A percentile compares a stretch with the other conserved stretches of the same genome.
Evolutionary conservation across 2,888 invertebrate genomes (phyloP).

Genomic region (Fragum fragum): DNA sequence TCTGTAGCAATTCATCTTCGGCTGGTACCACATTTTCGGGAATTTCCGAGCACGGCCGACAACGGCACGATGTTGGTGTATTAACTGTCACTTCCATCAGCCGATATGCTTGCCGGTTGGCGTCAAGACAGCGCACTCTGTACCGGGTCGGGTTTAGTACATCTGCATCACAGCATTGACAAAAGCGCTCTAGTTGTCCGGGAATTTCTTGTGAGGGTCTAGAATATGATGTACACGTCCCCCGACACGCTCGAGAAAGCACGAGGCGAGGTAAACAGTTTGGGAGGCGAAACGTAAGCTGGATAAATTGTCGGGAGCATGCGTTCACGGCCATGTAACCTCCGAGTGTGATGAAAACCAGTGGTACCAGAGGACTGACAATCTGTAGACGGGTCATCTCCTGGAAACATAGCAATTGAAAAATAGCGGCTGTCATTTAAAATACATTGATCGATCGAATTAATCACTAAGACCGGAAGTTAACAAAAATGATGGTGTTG

Average conservation of each 20-base stretch:
- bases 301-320: slow-evolving; percentile 16
- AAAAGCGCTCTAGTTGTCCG: slow-evolving; percentile 52
- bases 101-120: background rate
- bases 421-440: no score
- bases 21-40: slow-evolving; percentile 44
- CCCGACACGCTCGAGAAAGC: slow-evolving; percentile 43
- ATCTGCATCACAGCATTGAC: slow-evolving; percentile 60
- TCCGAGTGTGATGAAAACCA: background rate
- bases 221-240: slow-evolving; percentile 54
- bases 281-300: slow-evolving; percentile 26
- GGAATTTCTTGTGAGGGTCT: slow-evolving; percentile 46
- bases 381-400: background rate
- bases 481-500: no score
- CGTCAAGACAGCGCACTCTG: background rate
- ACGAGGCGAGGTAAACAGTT: slow-evolving; percentile 44
- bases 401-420: background rate
- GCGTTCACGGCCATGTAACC: background rate
- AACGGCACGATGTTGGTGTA: slow-evolving; percentile 46
- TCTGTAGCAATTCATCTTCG: slow-evolving; percentile 34
- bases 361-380: background rate
- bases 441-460: no score
- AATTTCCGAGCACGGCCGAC: slow-evolving; percentile 50
- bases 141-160: background rate
- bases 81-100: slow-evolving; percentile 29
- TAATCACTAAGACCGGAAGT: no score